Conservation (phyloP, 2,888 invertebrate genomes). For the Drosophila affinis region DNA sequence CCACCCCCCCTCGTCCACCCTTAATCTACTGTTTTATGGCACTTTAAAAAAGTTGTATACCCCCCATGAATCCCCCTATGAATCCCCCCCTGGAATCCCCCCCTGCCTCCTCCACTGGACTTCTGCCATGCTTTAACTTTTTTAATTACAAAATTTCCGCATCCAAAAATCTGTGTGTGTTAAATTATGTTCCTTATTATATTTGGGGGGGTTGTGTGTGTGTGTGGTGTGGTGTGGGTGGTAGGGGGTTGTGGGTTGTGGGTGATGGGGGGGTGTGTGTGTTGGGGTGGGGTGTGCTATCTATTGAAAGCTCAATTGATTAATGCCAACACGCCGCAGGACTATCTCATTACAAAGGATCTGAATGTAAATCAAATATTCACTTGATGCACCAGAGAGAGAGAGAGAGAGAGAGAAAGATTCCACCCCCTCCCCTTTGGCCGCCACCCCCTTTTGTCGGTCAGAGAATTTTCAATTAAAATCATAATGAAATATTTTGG, state of each 20-base stretch:
- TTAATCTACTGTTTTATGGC: conserved; percentile 79
- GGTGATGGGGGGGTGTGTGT: too few relatives aligned
- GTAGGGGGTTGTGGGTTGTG: too few relatives aligned
- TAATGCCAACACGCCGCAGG: background rate
- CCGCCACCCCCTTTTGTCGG: too few relatives aligned
- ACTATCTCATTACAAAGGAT: conserved; percentile 8
- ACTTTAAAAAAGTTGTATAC: conserved; percentile 66
- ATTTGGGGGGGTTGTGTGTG: background rate
- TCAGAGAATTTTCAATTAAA: conserved; percentile 76
- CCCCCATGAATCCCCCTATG: too few relatives aligned
- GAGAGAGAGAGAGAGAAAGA: background rate
- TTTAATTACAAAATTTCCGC: conserved; percentile 67
- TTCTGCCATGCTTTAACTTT: conserved; percentile 54
- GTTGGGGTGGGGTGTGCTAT: background rate
- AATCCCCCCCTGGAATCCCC: too few relatives aligned
- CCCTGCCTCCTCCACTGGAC: background rate
- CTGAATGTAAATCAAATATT: conserved; percentile 4
- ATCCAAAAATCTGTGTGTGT: conserved; percentile 11
- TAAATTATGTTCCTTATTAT: conserved; percentile 28
- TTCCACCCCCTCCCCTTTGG: background rate
- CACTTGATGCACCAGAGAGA: conserved; percentile 3
- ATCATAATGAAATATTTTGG: conserved; percentile 77
- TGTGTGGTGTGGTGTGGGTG: too few relatives aligned
- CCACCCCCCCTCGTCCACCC: conserved; percentile 36
- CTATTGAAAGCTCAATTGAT: background rate